Percentiles rank a stretch among this genome's conserved stretches.
Evolutionary conservation across 2,888 invertebrate genomes (phyloP).

Genomic region (Sturmia bella): DNA sequence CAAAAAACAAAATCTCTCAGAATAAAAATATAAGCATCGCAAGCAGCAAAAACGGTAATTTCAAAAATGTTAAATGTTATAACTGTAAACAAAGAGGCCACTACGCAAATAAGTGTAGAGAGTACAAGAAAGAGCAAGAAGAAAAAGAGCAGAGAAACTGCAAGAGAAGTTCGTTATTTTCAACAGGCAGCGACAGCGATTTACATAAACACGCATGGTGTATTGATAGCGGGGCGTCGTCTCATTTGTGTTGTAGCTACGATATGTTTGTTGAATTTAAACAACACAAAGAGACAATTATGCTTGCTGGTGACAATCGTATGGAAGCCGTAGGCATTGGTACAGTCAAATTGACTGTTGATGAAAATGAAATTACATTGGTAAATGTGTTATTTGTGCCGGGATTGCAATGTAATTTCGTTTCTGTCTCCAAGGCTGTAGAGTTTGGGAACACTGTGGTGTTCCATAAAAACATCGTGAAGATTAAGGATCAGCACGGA

Average conservation of each 20-base stretch:
- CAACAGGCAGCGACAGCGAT: conserved; percentile 19
- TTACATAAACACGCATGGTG: conserved; percentile 39
- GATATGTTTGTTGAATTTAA: conserved; percentile 29
- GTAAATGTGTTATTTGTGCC: conserved; percentile 53
- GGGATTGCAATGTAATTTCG: conserved; percentile 48
- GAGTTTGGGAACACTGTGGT: conserved; percentile 17
- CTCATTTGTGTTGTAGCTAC: conserved; percentile 51
- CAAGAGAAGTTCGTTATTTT: conserved; percentile 40
- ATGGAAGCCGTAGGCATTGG: conserved; percentile 47
- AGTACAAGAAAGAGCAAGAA: conserved; percentile 14
- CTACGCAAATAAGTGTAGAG: conserved; percentile 58
- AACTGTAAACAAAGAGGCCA: conserved; percentile 56
- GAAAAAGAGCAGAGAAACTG: conserved; percentile 18
- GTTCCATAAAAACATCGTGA: conserved; percentile 32
- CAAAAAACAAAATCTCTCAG: conserved; percentile 3
- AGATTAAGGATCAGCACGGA: no score
- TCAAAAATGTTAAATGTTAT: conserved; percentile 57
- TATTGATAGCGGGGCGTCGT: conserved; percentile 49
- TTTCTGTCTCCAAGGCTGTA: conserved; percentile 46
- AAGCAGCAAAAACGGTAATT: conserved; percentile 26
- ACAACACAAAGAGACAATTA: conserved; percentile 22
- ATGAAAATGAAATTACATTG: conserved; percentile 21
- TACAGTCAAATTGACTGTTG: conserved; percentile 16
- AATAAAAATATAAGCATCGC: conserved; percentile 7
- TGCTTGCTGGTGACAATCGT: conserved; percentile 33